phyloP scores from a whole-genome alignment of 2,888 invertebrate species.

The Trissoscelio sp. region DNA sequence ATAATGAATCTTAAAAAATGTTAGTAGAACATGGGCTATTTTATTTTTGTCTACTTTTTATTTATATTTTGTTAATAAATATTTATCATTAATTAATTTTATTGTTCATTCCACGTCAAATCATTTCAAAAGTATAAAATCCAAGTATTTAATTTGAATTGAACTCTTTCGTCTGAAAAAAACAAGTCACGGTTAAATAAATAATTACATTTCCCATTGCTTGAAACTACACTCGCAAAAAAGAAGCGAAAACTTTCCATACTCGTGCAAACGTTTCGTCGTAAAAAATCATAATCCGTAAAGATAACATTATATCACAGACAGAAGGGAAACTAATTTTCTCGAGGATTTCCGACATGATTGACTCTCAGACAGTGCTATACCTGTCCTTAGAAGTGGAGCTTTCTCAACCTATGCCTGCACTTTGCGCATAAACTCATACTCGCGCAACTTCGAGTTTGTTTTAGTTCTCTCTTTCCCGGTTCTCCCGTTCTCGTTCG shows the following conservation, averaged over 20 bases:
- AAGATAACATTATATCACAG: constrained; percentile 52
- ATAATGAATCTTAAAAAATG: too few relatives aligned
- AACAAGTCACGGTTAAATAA: too few relatives aligned
- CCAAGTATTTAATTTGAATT: too few relatives aligned
- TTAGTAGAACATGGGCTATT: too few relatives aligned
- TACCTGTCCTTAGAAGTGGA: constrained; percentile 47
- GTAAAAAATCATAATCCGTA: constrained; percentile 49
- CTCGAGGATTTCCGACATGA: constrained; percentile 61
- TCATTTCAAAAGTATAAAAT: too few relatives aligned
- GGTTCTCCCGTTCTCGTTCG: neutral
- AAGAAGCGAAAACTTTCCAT: neutral
- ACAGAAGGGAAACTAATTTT: constrained; percentile 59
- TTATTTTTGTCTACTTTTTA: too few relatives aligned
- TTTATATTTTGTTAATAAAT: too few relatives aligned
- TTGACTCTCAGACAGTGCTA: constrained; percentile 60
- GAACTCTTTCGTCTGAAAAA: too few relatives aligned
- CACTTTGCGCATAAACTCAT: constrained; percentile 62
- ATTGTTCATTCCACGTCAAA: too few relatives aligned
- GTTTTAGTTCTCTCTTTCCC: constrained; percentile 42
- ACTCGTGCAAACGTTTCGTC: constrained; percentile 20
- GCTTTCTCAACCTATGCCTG: constrained; percentile 45
- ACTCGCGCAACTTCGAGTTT: constrained; percentile 42
- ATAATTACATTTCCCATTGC: constrained; percentile 25
- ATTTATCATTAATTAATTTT: too few relatives aligned
- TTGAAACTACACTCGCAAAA: neutral